Base-by-base conservation (phyloP, 1,140 invertebrate species). In the Brachionus rubens region DNA sequence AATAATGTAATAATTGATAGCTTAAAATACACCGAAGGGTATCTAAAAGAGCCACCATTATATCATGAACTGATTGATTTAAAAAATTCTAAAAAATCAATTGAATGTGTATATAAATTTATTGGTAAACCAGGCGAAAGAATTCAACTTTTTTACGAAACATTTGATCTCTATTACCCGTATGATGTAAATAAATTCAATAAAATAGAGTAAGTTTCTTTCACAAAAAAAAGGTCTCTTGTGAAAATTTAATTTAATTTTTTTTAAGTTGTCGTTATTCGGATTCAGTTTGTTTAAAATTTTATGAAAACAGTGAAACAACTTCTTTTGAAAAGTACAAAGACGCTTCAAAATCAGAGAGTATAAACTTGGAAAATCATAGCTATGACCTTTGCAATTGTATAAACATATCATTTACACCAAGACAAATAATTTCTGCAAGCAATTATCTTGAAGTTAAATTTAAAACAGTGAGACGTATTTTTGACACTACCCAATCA, bases 351-450 rank as follows among this genome's bases (percentile, higher is more conserved):
- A 36, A 65, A 21, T 65, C 21, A 36, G 41, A 43, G 36, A 65
- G 36, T 2, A 30, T 72, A 1, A 48, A 48, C 2, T 50, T 72
- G 14, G 47, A 72, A 19, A 50, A 48, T 30, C 46, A 54, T 24
- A 54, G 50, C n/a, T 72, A 52, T 41, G 68, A 72, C 21, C 21
- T 72, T 16, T 72, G 68, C 68, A 72, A 72, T 72, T 72, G 68
- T 54, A 72, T 72, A 50, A 72, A 72, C 40, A 54, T 72, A 50
- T 72, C 68, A 54, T 72, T 50, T 41, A 72, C 68, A 41, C 68
- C 68, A 26, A 19, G 68, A 4, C 68, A 72, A 50, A 72, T 72
- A 33, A 50, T 72, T n/a, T 72, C 68, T 50, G 68, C 68, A 19
- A 72, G 46, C 14, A 72, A 72, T 16, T 72, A 50, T 21, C n/a